Base-by-base conservation (phyloP, 1,140 invertebrate genomes). In the Aphis gossypii region DNA sequence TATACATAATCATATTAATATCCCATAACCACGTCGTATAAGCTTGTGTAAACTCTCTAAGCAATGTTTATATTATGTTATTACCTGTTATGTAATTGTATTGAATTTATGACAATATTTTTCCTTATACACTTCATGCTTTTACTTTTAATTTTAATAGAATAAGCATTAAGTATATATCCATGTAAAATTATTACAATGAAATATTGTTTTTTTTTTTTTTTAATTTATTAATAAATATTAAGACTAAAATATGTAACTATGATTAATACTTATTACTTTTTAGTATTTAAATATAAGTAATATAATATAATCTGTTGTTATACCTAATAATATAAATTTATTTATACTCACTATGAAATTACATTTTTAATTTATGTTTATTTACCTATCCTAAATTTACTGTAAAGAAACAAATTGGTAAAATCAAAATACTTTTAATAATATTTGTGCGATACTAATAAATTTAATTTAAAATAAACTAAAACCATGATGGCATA, bases 241-340 rank as follows among this genome's bases (percentile, higher is more conserved):
- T 90, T 90, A 60, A 44, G 51, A 90, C 35, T 60, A 30, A 90
- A 60, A 90, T 41, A 90, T 56, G n/a, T 60, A 25, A 41, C 46
- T 21, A 30, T 88, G 51, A 88, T 54, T 41, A 9, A 21, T 54
- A 38, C 51, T 56, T 38, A 54, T 89, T 54, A 38, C 21, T 54
- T 89, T 89, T 38, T 89, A 54, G n/a, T 23, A 38, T 30, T 87
- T 54, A 54, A 51, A 60, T 41, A 76, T 76, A 54, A 23, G 30
- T 60, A 60, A 60, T 56, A 20, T 90, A 60, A 14, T 89, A 56
- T 54, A n/a, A 38, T n/a, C 9, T 60, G 48, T 90, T 60, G n/a
- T 89, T 89, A 54, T 38, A n/a, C 30, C 5, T 76, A 54, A 89
- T 89, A 89, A 89, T 89, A 54, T 51, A 89, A 54, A 89, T 87